These are phyloP conservation scores for Heteronetta atricapilla DNA, from an alignment of 2,113 vertebrate genomes.

Conservation along the genomic window DNA sequence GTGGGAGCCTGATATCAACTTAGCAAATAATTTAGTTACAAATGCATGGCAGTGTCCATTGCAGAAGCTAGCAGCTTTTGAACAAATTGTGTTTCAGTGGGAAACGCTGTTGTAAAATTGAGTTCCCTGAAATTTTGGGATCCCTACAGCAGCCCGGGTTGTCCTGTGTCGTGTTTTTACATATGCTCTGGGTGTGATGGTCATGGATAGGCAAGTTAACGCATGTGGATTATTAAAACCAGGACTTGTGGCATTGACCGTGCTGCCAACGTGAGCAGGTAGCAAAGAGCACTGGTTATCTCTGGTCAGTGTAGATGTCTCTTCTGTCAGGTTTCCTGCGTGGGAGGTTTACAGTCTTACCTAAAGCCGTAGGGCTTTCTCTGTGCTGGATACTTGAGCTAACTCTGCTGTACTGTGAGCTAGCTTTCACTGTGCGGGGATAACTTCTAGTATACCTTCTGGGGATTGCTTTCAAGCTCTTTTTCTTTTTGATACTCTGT, in stretches of 20 bases:
- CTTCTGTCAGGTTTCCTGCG: fast-evolving
- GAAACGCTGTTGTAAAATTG: background rate
- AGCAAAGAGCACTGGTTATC: background rate
- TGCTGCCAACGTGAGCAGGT: fast-evolving
- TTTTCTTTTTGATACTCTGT: background rate
- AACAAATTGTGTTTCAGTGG: background rate
- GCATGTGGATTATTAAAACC: background rate
- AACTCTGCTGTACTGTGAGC: background rate
- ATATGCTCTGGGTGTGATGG: background rate
- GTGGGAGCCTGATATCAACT: background rate
- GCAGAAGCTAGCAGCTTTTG: background rate
- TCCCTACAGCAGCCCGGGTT: background rate
- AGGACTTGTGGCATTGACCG: background rate
- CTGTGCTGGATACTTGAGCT: background rate
- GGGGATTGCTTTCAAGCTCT: background rate
- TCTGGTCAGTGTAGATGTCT: background rate
- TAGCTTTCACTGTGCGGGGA: background rate
- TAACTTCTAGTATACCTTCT: background rate
- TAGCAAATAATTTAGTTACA: background rate
- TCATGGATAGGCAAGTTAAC: background rate
- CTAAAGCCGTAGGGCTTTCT: background rate
- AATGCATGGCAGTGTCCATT: fast-evolving
- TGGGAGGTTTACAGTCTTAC: background rate
- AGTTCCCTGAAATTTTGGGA: background rate
- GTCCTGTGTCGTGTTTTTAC: background rate